Evolutionary conservation across 2,888 invertebrate species (phyloP).

Genomic region (Lochmaea capreae): DNA sequence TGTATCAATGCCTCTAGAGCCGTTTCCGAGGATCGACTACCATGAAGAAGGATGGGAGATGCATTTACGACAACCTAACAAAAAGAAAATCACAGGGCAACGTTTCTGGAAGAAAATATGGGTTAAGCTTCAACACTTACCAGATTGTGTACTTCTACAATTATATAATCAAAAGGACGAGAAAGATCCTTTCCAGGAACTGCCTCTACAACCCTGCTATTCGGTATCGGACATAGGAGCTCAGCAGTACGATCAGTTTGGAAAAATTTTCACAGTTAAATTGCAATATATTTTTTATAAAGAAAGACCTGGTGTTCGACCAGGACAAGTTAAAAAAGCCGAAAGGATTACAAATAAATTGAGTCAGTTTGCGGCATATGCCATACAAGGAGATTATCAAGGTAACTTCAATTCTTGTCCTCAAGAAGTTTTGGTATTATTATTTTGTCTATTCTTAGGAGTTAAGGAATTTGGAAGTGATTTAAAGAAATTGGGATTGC

Average conservation of each 20-base stretch:
- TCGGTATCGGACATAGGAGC: conserved; percentile 94
- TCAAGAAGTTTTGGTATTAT: background rate
- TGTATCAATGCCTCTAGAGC: conserved; percentile 89
- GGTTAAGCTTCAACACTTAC: conserved; percentile 80
- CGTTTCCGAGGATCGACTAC: conserved; percentile 85
- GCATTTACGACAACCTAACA: conserved; percentile 94
- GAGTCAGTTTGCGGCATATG: conserved; percentile 93
- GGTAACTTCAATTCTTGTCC: conserved; percentile 58
- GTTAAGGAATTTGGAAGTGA: conserved; percentile 95
- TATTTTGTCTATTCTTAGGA: conserved; percentile 59
- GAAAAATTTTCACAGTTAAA: conserved; percentile 98
- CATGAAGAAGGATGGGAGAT: conserved; percentile 94
- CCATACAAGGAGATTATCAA: conserved; percentile 93
- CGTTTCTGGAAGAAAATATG: conserved; percentile 97
- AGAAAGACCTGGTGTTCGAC: conserved; percentile 95
- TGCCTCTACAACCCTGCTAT: conserved; percentile 94
- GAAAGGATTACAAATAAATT: conserved; percentile 91
- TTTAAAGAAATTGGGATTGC: conserved; percentile 91
- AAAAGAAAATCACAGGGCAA: conserved; percentile 95
- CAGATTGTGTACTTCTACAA: conserved; percentile 87
- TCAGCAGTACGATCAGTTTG: conserved; percentile 98
- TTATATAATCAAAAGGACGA: conserved; percentile 77
- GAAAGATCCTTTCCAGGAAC: conserved; percentile 94
- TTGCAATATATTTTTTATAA: conserved; percentile 98
- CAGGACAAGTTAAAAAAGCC: conserved; percentile 94